These are phyloP conservation scores for Sepiola atlantica DNA, from an alignment of 2,888 invertebrate genomes.

Conservation along the genomic window DNA sequence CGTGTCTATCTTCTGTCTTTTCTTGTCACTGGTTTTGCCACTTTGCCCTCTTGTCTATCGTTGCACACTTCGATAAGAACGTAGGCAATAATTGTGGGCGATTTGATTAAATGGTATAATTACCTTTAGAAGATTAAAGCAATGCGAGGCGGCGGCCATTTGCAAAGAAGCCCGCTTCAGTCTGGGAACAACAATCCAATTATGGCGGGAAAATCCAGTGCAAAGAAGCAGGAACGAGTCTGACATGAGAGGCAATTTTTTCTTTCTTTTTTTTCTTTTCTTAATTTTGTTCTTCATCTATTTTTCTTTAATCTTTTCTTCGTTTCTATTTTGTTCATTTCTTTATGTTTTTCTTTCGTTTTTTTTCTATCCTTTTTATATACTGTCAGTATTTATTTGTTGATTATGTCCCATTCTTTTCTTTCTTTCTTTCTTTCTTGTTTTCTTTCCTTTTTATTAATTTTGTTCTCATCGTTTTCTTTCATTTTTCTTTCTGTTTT, in stretches of 20 bases:
- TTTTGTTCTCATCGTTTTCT: too few species aligned
- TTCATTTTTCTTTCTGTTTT: too few species aligned
- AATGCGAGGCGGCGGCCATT: background rate
- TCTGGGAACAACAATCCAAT: conserved; percentile 2
- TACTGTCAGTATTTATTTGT: too few species aligned
- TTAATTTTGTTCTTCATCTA: too few species aligned
- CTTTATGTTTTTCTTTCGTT: background rate
- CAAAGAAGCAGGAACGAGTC: background rate
- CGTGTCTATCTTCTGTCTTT: background rate
- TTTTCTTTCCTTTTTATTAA: background rate
- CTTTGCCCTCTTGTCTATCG: background rate
- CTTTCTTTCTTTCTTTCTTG: background rate
- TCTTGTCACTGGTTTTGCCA: background rate
- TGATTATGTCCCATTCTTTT: too few species aligned
- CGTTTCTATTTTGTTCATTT: too few species aligned
- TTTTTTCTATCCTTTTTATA: background rate
- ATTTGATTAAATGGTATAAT: conserved; percentile 4
- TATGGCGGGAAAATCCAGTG: background rate
- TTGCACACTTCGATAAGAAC: background rate
- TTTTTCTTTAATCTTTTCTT: too few species aligned
- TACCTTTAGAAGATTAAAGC: background rate
- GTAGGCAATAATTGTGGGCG: background rate
- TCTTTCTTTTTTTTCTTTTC: too few species aligned
- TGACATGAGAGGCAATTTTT: background rate
- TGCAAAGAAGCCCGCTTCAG: background rate